Evolutionary conservation across 1,140 invertebrate genomes (phyloP).

Genomic region (Drosophila ananassae): DNA sequence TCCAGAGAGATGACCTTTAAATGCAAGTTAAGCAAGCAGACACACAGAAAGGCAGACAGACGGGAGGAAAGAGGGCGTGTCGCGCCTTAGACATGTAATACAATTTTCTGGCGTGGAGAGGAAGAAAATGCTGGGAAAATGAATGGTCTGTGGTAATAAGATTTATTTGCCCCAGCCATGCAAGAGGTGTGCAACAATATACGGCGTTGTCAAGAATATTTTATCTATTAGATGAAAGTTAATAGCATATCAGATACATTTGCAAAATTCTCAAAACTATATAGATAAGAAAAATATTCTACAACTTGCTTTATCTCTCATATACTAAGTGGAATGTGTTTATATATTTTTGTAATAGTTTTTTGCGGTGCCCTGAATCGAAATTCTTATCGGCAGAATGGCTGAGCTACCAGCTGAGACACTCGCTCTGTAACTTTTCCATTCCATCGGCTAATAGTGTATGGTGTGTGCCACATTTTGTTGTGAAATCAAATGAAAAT

Average conservation of each 20-base stretch:
- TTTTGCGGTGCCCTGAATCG: background rate
- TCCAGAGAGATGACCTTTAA: conserved; percentile 68
- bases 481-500: conserved; percentile 28
- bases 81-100: conserved; percentile 33
- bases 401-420: background rate
- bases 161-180: conserved; percentile 40
- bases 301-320: background rate
- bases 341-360: background rate
- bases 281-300: too few species aligned
- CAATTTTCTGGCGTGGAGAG: conserved; percentile 28
- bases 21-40: conserved; percentile 62
- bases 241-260: too few species aligned
- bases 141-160: conserved; percentile 36
- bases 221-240: background rate
- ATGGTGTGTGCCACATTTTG: conserved; percentile 4
- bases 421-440: background rate
- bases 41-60: conserved; percentile 7
- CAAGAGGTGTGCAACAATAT: conserved; percentile 5
- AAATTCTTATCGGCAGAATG: background rate
- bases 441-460: background rate
- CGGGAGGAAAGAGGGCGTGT: background rate
- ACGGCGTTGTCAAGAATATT: background rate
- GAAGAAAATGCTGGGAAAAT: conserved; percentile 40
- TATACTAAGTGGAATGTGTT: background rate
- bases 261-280: background rate